These are phyloP conservation scores for Hirudinaria manillensis DNA, from an alignment of 2,888 invertebrate genomes.

Conservation along the genomic window DNA sequence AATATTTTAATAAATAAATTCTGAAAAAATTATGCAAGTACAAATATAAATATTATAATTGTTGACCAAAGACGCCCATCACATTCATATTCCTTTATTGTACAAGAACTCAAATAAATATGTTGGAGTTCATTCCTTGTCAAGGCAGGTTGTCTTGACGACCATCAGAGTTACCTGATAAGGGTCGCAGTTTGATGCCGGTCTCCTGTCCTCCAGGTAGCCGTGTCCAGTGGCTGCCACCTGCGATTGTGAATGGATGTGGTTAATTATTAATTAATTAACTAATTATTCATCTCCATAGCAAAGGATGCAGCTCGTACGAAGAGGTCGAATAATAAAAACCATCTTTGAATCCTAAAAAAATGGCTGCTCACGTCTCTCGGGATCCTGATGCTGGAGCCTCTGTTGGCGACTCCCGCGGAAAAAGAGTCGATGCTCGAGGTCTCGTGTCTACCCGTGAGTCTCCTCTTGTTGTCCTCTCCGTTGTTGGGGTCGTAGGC, in stretches of 20 bases:
- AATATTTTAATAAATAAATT: too few species aligned
- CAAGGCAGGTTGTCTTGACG: conserved; percentile 41
- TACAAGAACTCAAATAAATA: too few species aligned
- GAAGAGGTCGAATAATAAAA: too few species aligned
- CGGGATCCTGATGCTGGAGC: conserved; percentile 88
- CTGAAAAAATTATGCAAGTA: too few species aligned
- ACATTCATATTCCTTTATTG: too few species aligned
- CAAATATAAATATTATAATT: too few species aligned
- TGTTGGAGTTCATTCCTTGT: too few species aligned
- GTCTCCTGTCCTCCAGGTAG: conserved; percentile 87
- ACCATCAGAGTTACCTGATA: conserved; percentile 50
- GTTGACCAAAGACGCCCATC: too few species aligned
- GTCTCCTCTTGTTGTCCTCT: conserved; percentile 87
- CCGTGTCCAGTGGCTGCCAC: conserved; percentile 74
- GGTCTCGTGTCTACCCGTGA: conserved; percentile 88
- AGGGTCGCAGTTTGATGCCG: conserved; percentile 54
- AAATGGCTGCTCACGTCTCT: conserved; percentile 59
- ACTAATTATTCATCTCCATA: too few species aligned
- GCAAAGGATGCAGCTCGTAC: too few species aligned
- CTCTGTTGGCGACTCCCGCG: conserved; percentile 81
- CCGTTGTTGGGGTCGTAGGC: conserved; percentile 94
- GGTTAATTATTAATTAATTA: too few species aligned
- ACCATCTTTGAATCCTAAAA: too few species aligned
- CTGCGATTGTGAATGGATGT: neutral
- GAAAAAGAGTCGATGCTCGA: conserved; percentile 95